Conservation (phyloP, 1,140 invertebrate species). For the Fopius arisanus region DNA sequence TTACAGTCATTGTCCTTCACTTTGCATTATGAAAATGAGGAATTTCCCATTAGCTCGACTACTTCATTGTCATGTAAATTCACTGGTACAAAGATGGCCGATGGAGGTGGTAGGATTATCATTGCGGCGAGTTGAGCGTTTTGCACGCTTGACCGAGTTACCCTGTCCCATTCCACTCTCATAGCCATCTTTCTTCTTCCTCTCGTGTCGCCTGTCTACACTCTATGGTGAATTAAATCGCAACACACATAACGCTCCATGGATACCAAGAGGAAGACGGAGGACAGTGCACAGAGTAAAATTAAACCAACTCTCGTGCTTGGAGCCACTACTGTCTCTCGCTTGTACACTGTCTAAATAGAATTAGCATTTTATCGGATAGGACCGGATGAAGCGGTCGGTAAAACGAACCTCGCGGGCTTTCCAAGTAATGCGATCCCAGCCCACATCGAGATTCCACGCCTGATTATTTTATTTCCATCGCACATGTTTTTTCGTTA, state of each 20-base stretch:
- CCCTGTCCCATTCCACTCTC: not conserved
- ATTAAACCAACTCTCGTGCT: constrained; percentile 19
- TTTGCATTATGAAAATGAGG: not conserved
- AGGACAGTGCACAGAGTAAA: not conserved
- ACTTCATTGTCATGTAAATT: constrained; percentile 27
- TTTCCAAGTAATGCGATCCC: constrained; percentile 28
- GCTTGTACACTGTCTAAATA: constrained; percentile 35
- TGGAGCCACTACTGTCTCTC: not conserved
- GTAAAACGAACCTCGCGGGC: constrained; percentile 21
- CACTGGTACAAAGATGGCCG: not conserved
- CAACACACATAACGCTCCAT: not conserved
- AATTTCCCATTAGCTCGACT: constrained; percentile 23
- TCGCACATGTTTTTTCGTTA: not conserved
- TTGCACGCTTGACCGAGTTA: constrained; percentile 22
- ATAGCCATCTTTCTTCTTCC: not conserved
- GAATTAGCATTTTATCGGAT: constrained; percentile 35
- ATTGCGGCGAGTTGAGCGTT: constrained; percentile 8
- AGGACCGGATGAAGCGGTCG: constrained; percentile 31
- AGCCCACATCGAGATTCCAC: not conserved
- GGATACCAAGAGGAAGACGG: not conserved
- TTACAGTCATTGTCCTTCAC: not conserved
- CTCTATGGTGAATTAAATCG: constrained; percentile 19
- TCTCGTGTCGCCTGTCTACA: constrained; percentile 3
- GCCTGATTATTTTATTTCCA: not conserved
- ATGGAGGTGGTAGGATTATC: constrained; percentile 10